Evolutionary conservation across 2,797 vertebrate genomes (phyloP), one percentile per base, ranked within the genome.

Genomic region (Enteromius thamalakanensis): DNA sequence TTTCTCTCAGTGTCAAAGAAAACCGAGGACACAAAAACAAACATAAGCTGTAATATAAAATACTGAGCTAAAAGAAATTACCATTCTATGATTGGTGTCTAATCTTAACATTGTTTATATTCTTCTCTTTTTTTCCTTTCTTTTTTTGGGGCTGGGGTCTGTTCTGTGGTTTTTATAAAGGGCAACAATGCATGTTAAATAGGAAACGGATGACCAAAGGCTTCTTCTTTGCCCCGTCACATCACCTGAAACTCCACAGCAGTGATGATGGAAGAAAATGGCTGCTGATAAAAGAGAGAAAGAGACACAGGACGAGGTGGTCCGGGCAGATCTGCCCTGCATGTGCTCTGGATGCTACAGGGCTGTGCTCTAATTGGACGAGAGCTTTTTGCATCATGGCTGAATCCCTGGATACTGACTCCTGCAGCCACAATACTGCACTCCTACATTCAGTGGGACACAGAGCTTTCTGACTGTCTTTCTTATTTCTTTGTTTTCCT

Each of bases 301-400:
- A 53, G 23, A 90, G 87, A 40, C 58, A 60, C 7, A 12, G 68
- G 3, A 47, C 80, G 83, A 80, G 8, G 80, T 79, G 83, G 82
- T 60, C 82, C 80, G 60, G 87, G 42, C 79, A 85, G 65, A 67
- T 71, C 75, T 81, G 76, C 83, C 87, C 77, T 60, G 67, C n/a
- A 37, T 80, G 65, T 6, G 80, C 79, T 82, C 80, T 86, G 60
- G 69, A 85, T 55, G 12, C n/a, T 37, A 55, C 65, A 51, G 12
- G 80, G 80, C 51, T 60, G 49, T 60, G 49, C 40, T 77, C 23
- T 77, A 89, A 87, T 71, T 85, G 85, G 85, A 80, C 29, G 23
- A 42, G 45, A 7, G 17, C 37, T 53, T 55, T 79, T 85, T 85
- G 45, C 42, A 69, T 78, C 75, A 70, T 69, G 45, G 40, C 40